phyloP scores from a whole-genome alignment of 2,113 vertebrate genomes.

The Anoplopoma fimbria region DNA sequence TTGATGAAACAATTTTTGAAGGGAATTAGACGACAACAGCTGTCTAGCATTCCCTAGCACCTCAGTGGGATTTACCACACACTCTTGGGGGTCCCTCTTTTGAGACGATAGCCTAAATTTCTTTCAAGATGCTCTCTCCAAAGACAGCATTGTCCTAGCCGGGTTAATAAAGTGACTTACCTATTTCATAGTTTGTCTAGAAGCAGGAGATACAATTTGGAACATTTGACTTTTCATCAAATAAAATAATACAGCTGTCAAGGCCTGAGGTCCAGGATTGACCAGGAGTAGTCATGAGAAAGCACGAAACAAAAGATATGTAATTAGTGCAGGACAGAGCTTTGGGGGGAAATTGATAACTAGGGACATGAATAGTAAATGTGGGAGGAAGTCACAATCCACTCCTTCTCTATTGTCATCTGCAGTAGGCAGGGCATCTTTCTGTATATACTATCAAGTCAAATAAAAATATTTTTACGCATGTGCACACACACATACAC shows the following conservation, averaged over 20 bases:
- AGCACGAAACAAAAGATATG: not conserved
- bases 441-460: slow-evolving; percentile 26
- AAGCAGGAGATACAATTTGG: not conserved
- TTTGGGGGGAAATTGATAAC: not conserved
- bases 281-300: not conserved
- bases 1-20: too few species aligned
- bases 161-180: not conserved
- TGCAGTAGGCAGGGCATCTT: slow-evolving; percentile 43
- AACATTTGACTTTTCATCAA: not conserved
- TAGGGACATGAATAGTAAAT: slow-evolving; percentile 19
- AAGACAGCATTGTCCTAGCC: not conserved
- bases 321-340: not conserved
- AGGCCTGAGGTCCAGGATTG: too few species aligned
- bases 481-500: not conserved
- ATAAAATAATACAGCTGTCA: not conserved
- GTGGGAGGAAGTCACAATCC: slow-evolving; percentile 9
- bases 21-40: not conserved
- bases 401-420: slow-evolving; percentile 22
- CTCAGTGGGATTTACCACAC: not conserved
- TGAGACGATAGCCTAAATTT: not conserved
- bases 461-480: slow-evolving; percentile 19
- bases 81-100: not conserved
- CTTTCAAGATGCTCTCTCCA: not conserved
- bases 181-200: not conserved
- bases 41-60: not conserved